Evolutionary conservation across 2,888 invertebrate species (phyloP).

Genomic region (Tetanocera ferruginea): DNA sequence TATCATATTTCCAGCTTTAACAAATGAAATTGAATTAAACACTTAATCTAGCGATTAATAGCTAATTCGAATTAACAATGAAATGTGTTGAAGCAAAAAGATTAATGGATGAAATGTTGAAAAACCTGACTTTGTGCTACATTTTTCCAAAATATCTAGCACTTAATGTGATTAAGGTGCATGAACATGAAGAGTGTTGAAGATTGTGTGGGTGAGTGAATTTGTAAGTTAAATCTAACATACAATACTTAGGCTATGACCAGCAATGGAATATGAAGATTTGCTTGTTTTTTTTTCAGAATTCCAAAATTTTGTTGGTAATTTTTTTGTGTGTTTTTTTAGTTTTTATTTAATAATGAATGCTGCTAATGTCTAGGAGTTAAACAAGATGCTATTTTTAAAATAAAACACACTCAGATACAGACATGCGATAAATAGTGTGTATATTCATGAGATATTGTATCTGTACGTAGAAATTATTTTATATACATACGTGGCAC

Average conservation of each 20-base stretch:
- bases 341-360: slow-evolving; percentile 1
- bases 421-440: background rate
- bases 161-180: too few relatives aligned
- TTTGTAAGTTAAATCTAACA: background rate
- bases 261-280: slow-evolving; percentile 15
- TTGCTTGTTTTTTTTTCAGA: background rate
- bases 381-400: slow-evolving; percentile 30
- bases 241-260: background rate
- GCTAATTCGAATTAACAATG: too few relatives aligned
- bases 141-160: too few relatives aligned
- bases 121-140: background rate
- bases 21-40: background rate
- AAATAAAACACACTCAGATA: slow-evolving; percentile 8
- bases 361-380: slow-evolving; percentile 18
- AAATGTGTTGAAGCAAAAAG: too few relatives aligned
- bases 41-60: too few relatives aligned
- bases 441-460: slow-evolving; percentile 12
- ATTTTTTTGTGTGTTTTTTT: background rate
- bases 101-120: background rate
- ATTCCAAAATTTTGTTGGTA: background rate
- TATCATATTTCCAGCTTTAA: slow-evolving; percentile 3
- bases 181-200: background rate
- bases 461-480: background rate
- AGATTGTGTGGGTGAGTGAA: background rate
- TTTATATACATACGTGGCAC: background rate